Evolutionary conservation across 2,888 invertebrate genomes (phyloP).

Genomic region (Bombylius discolor): DNA sequence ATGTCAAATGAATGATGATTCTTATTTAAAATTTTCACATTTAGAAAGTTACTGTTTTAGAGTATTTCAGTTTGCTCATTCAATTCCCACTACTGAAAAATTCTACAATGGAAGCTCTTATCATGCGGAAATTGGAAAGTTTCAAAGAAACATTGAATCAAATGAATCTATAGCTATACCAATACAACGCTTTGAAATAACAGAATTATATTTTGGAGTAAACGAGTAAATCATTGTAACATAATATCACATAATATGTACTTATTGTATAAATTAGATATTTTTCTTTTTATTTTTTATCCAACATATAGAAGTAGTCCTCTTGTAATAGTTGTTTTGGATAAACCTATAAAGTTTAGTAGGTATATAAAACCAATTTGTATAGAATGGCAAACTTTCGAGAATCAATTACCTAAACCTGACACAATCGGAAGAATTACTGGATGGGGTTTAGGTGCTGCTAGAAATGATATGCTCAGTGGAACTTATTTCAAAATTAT

Average conservation of each 20-base stretch:
- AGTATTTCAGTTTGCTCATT: neutral
- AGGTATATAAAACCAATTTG: constrained; percentile 31
- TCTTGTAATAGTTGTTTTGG: constrained; percentile 28
- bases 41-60: neutral
- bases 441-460: constrained; percentile 20
- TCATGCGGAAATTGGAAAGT: constrained; percentile 20
- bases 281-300: no score
- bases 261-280: no score
- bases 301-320: constrained; percentile 17
- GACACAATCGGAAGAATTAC: constrained; percentile 13
- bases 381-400: constrained; percentile 19
- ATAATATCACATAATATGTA: no score
- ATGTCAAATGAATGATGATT: no score
- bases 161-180: no score
- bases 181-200: no score
- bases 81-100: no score
- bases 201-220: no score
- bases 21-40: no score
- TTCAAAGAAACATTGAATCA: neutral
- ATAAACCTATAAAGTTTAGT: constrained; percentile 22
- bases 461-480: neutral
- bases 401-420: constrained; percentile 4
- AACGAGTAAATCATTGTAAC: no score
- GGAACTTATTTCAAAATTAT: no score
- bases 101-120: no score